phyloP scores from a whole-genome alignment of 2,113 vertebrate genomes.

The Erythrocebus patas region DNA sequence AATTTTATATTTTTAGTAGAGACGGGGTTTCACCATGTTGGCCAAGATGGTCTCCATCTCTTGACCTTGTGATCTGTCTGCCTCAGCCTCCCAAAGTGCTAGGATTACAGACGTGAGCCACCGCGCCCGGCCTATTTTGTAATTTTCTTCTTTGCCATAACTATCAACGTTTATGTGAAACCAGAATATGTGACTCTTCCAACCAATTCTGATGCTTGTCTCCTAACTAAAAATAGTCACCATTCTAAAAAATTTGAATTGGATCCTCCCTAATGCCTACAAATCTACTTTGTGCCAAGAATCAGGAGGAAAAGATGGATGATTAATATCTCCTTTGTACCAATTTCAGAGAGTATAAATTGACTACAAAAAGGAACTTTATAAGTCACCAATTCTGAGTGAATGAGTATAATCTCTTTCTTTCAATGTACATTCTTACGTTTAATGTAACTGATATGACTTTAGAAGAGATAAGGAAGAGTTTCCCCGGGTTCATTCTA shows the following conservation, averaged over 20 bases:
- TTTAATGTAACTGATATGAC: constrained; percentile 11
- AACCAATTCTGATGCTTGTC: not conserved
- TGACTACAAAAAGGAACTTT: not conserved
- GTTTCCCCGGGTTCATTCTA: not conserved
- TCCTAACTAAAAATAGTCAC: constrained; percentile 22
- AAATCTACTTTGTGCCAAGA: constrained; percentile 30
- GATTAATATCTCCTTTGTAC: constrained; percentile 1
- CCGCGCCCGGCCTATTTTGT: not conserved
- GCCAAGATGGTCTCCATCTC: no score
- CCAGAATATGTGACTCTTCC: constrained; percentile 4
- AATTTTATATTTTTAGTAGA: no score
- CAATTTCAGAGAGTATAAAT: not conserved
- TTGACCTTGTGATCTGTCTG: no score
- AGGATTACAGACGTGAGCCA: no score
- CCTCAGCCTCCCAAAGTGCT: no score
- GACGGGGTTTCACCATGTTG: no score
- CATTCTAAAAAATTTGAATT: constrained; percentile 45
- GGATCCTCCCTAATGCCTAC: not conserved
- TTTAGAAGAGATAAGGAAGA: not conserved
- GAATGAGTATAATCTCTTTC: not conserved
- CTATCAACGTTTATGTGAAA: constrained; percentile 20
- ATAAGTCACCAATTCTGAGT: constrained; percentile 15
- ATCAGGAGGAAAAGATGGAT: not conserved
- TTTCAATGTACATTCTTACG: constrained; percentile 1
- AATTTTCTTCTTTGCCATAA: constrained; percentile 18